Evolutionary conservation across 2,797 vertebrate species (phyloP), one percentile per base, ranked within the genome.

Genomic region (Phrynocephalus guinanensis): DNA sequence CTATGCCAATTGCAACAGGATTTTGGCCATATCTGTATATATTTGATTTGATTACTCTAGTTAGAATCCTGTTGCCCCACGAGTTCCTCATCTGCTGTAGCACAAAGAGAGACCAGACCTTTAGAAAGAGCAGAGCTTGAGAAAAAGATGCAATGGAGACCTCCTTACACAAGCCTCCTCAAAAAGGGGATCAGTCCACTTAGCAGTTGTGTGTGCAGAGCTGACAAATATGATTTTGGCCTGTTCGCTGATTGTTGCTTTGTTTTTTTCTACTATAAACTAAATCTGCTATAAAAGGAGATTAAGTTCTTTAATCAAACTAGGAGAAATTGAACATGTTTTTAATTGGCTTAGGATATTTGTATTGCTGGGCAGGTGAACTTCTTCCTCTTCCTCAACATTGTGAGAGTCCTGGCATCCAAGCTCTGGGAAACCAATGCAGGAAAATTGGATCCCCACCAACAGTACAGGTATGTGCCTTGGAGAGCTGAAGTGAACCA

Each of bases 371-470:
- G 84, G 70, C 95, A 99, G 99, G 98, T 99, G 68, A 99, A 99
- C 95, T 99, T 99, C 95, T 92, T 99, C 92, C 97, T 99, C 93
- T 99, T 99, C 96, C 96, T 99, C 96, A 99, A 99, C 96, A 99
- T 99, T 5, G 97, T 99, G 88, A 97, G 99, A 91, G 98, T 99
- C 60, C 94, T 99, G 91, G 99, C 98, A 83, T 99, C 98, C 79
- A 99, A 99, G 95, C 96, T 99, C 56, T 97, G 98, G 92, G 98
- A 99, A 96, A 98, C 97, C 13, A 99, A 99, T n/a, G 98, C 98
- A 0, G 98, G 98, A 86, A 96, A 98, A 87, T 98, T 98, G 87
- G 98, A 99, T 94, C 98, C 98, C 0, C 95, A 98, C 86, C 99
- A 99, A 90, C 99, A 99, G 95, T 99, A 99, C 97, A 98, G 98